phyloP scores from a whole-genome alignment of 92 coral and sea anemone species.

The Epizoanthus illoricatus region DNA sequence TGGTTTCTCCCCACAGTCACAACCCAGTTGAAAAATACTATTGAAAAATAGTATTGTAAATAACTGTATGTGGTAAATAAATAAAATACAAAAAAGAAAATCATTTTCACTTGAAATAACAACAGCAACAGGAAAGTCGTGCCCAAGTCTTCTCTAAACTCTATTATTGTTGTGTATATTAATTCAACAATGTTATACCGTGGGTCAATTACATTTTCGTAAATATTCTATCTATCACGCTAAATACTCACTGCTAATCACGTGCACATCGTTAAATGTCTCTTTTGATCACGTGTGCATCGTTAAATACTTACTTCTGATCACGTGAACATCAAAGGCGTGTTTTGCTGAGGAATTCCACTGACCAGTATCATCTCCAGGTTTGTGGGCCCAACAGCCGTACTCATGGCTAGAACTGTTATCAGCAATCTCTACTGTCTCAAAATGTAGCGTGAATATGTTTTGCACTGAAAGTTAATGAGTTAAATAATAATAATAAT shows the following conservation, averaged over 20 bases:
- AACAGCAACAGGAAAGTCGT: no score
- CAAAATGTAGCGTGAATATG: slow-evolving; percentile 6
- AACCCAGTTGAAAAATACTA: no score
- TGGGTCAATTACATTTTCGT: no score
- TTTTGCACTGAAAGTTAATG: background rate
- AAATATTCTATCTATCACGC: no score
- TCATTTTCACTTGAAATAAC: no score
- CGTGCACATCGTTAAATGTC: background rate
- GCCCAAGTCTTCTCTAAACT: no score
- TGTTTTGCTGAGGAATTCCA: slow-evolving; percentile 24
- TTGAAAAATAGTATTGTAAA: no score
- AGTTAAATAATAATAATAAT: background rate
- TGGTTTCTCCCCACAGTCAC: no score
- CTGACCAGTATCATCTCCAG: background rate
- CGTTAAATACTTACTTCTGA: slow-evolving; percentile 6
- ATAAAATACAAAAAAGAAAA: no score
- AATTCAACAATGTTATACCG: no score
- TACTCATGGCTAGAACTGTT: slow-evolving; percentile 25
- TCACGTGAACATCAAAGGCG: slow-evolving; percentile 18
- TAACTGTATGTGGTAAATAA: no score
- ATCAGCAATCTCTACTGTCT: slow-evolving; percentile 21
- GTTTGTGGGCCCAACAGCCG: slow-evolving; percentile 30
- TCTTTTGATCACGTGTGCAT: background rate
- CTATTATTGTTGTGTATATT: no score
- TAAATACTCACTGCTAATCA: slow-evolving; percentile 11